Evolutionary conservation across 2,888 invertebrate species (phyloP), one percentile per base, ranked within the genome.

Genomic region (Julus scandinavius): DNA sequence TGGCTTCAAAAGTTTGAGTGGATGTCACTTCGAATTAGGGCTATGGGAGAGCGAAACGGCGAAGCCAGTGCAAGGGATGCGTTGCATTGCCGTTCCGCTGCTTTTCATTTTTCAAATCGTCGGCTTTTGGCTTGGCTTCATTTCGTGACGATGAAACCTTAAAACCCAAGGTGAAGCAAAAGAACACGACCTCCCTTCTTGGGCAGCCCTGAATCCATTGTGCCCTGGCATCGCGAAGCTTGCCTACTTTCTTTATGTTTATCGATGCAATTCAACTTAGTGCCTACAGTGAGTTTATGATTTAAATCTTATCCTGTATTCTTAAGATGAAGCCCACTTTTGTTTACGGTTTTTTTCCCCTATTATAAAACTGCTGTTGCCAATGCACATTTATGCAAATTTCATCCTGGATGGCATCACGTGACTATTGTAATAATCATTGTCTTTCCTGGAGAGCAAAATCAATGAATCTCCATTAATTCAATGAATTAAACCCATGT

Each of bases 41-140:
- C 54, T 54, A 54, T 45, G 54, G 54, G 3, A 15, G 13, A 13
- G 54, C 54, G 54, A 54, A 11, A 54, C 13, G 54, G 15, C 54
- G 54, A 54, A 54, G 54, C 54, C 54, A 54, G 54, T 54, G 54
- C 17, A 45, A 45, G 45, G 45, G 45, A 45, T 54, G 54, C 54
- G 17, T 54, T 54, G 54, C 54, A 11, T 15, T 54, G 54, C 54
- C 85, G 86, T 45, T 38, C 38, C 58, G 45, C 49, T 40, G 63
- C 58, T 85, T 85, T 83, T 29, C 49, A 50, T 45, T 15, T 41
- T 29, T 41, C 17, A 45, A 50, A 86, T 17, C 50, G 85, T 29
- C 85, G 58, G 63, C 83, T 80, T 54, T 58, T 45, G 72, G 87
- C 41, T 87, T 41, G n/a, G 80, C 87, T 29, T 88, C 41, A 54